Evolutionary conservation across 2,113 vertebrate species (phyloP).

Genomic region (Aphyosemion australe): DNA sequence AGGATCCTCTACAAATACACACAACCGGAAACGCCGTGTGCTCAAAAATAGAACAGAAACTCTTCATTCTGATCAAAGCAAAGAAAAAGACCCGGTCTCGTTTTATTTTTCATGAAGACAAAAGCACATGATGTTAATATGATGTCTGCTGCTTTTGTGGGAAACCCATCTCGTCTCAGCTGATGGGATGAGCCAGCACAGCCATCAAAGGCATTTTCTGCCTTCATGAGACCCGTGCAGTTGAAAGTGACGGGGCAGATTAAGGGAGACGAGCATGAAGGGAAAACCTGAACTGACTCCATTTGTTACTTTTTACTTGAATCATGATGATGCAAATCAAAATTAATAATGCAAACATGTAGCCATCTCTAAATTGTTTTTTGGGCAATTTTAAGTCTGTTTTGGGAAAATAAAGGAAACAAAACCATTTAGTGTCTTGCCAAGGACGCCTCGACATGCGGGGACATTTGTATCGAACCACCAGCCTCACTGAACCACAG

Average conservation of each 20-base stretch:
- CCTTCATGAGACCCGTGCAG: constrained; percentile 12
- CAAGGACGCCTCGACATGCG: too few species aligned
- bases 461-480: too few species aligned
- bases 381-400: not conserved
- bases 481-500: too few species aligned
- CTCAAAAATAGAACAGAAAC: constrained; percentile 51
- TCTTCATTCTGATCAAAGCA: constrained; percentile 16
- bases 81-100: not conserved
- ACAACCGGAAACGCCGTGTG: not conserved
- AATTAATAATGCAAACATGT: constrained; percentile 1
- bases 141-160: constrained; percentile 3
- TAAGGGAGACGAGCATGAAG: not conserved
- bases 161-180: constrained; percentile 7
- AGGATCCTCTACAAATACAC: constrained; percentile 54
- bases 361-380: not conserved
- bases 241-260: constrained; percentile 13
- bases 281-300: not conserved
- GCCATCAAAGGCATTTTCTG: constrained; percentile 10
- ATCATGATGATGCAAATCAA: constrained; percentile 2
- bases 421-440: too few species aligned
- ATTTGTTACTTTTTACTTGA: not conserved
- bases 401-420: not conserved
- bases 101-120: constrained; percentile 22
- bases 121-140: constrained; percentile 18
- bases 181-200: constrained; percentile 19